Evolutionary conservation across 1,140 invertebrate species (phyloP).

Genomic region (Camponotus floridanus): DNA sequence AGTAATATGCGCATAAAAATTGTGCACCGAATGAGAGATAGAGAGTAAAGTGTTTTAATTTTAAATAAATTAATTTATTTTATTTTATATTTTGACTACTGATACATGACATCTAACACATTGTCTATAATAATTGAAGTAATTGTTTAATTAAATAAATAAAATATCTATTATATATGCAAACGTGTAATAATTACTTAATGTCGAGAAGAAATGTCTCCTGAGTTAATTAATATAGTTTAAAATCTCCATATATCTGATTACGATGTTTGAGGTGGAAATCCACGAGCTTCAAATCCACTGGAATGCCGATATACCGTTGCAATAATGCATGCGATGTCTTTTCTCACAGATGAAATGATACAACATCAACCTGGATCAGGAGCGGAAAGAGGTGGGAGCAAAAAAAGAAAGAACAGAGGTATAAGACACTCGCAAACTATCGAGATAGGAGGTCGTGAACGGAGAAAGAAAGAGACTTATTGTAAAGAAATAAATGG

Average conservation of each 20-base stretch:
- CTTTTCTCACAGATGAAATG: conserved; percentile 45
- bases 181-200: conserved; percentile 4
- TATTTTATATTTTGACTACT: not conserved
- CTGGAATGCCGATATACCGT: conserved; percentile 13
- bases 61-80: not conserved
- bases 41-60: not conserved
- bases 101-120: not conserved
- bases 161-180: not conserved
- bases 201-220: not conserved
- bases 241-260: conserved; percentile 17
- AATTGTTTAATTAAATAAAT: not conserved
- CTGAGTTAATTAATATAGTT: not conserved
- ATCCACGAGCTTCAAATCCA: not conserved
- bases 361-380: conserved; percentile 67
- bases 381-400: conserved; percentile 33
- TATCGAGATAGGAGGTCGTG: conserved; percentile 51
- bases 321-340: conserved; percentile 30
- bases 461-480: conserved; percentile 61
- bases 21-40: not conserved
- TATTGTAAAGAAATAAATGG: conserved; percentile 52
- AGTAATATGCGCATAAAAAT: not conserved
- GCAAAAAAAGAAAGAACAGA: conserved; percentile 67
- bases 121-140: not conserved
- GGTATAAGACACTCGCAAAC: conserved; percentile 55
- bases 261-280: not conserved